Evolutionary conservation across 2,113 vertebrate genomes (phyloP).

Genomic region (Neofelis nebulosa): DNA sequence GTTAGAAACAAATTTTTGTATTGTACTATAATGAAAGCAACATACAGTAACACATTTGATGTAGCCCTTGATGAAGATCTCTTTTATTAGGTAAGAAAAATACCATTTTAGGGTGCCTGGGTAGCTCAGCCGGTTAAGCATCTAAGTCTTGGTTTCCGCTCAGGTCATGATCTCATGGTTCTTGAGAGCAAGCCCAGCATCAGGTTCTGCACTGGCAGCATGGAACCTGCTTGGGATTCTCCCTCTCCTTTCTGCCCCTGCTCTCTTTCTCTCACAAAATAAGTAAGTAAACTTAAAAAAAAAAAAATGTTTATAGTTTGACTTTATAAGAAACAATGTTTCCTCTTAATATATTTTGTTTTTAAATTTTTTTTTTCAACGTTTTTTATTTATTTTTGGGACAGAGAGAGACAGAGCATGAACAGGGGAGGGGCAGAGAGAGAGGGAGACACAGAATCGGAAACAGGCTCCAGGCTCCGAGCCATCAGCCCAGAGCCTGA

Average conservation of each 20-base stretch:
- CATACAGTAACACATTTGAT: slow-evolving; percentile 23
- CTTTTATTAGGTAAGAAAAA: slow-evolving; percentile 14
- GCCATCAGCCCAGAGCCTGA: too few relatives aligned
- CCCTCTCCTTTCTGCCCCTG: background rate
- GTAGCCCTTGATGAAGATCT: background rate
- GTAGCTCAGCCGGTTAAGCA: background rate
- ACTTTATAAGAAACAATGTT: slow-evolving; percentile 4
- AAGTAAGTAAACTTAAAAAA: too few relatives aligned
- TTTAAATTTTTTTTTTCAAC: slow-evolving; percentile 30
- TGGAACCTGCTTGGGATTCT: background rate
- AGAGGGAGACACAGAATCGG: too few relatives aligned
- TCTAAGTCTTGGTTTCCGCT: background rate
- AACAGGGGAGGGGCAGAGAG: too few relatives aligned
- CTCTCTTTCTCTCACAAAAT: too few relatives aligned
- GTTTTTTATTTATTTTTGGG: too few relatives aligned
- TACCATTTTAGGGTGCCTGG: background rate
- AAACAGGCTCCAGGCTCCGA: too few relatives aligned
- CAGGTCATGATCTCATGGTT: background rate
- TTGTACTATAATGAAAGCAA: background rate
- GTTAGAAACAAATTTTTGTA: background rate
- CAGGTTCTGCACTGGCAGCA: background rate
- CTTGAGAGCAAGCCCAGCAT: background rate
- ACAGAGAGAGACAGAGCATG: too few relatives aligned
- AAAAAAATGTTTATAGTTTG: background rate
- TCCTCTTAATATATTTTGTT: background rate